Percentiles rank a stretch among this genome's conserved stretches.
These are phyloP conservation scores for Leucophenga varia DNA, from an alignment of 1,140 invertebrate genomes.

Conservation along the genomic window DNA sequence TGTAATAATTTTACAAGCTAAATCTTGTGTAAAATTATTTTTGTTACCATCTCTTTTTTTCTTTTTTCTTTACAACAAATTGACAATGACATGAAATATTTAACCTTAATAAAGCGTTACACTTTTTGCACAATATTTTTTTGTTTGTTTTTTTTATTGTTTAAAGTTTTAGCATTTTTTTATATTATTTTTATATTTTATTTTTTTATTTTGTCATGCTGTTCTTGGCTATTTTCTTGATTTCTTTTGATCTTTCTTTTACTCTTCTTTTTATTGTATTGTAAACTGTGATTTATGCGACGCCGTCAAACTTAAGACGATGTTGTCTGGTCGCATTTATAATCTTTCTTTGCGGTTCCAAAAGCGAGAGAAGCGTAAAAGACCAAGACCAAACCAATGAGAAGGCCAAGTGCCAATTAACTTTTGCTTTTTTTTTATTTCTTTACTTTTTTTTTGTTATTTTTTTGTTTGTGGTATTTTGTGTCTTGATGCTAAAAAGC, in stretches of 20 bases:
- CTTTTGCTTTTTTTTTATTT: slow-evolving; percentile 25
- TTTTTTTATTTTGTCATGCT: neutral
- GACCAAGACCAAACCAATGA: no score
- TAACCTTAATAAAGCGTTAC: slow-evolving; percentile 47
- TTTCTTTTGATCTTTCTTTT: no score
- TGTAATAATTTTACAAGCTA: no score
- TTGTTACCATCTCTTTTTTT: no score
- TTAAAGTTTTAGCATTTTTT: no score
- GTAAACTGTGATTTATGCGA: neutral
- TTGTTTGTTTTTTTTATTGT: slow-evolving; percentile 33
- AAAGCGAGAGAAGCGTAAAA: no score
- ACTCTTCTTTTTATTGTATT: no score
- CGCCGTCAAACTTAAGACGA: no score
- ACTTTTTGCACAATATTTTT: slow-evolving; percentile 20
- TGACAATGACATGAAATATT: slow-evolving; percentile 54
- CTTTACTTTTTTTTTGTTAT: neutral
- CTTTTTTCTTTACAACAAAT: slow-evolving; percentile 51
- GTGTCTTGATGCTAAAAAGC: neutral
- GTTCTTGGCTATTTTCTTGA: no score
- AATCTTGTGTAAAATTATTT: no score
- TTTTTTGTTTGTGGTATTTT: neutral
- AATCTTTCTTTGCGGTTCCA: slow-evolving; percentile 12
- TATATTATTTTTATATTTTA: slow-evolving; percentile 8
- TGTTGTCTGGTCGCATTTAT: no score
- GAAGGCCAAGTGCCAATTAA: slow-evolving; percentile 50